Percentiles rank a stretch among this genome's conserved stretches.
These are phyloP conservation scores for Gobio gobio DNA, from an alignment of 2,113 vertebrate species.

Conservation along the genomic window DNA sequence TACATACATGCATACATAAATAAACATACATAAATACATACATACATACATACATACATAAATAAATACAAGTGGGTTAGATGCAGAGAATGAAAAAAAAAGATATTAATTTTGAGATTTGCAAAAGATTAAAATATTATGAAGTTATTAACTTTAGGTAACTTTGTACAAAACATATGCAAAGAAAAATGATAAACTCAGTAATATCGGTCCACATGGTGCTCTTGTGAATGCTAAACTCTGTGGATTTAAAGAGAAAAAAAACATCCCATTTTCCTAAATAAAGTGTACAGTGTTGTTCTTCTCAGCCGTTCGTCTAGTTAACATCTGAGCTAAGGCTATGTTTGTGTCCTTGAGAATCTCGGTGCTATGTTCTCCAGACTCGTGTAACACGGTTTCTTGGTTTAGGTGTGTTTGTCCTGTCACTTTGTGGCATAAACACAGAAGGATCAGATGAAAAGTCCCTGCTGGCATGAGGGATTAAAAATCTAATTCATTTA, in stretches of 20 bases:
- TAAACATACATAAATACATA: too few relatives aligned
- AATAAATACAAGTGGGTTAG: too few relatives aligned
- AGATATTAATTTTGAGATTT: too few relatives aligned
- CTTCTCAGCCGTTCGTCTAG: neutral
- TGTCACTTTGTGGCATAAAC: constrained; percentile 21
- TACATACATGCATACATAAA: too few relatives aligned
- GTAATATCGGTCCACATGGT: neutral
- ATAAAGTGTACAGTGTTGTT: too few relatives aligned
- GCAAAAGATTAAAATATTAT: neutral
- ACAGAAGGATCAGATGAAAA: constrained; percentile 35
- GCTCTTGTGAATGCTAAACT: neutral
- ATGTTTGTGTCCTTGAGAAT: neutral
- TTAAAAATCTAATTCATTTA: constrained; percentile 48
- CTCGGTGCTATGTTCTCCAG: neutral
- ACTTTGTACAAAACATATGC: neutral
- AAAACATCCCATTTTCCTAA: too few relatives aligned
- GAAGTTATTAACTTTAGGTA: neutral
- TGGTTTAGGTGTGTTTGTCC: neutral
- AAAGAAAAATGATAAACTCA: neutral
- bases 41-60: too few relatives aligned
- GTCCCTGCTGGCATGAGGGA: constrained; percentile 36
- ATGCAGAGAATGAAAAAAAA: too few relatives aligned
- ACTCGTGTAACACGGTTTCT: neutral
- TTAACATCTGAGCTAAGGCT: neutral
- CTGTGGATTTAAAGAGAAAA: too few relatives aligned